Conservation (phyloP, 2,888 invertebrate genomes). For the Monopis laevigella region DNA sequence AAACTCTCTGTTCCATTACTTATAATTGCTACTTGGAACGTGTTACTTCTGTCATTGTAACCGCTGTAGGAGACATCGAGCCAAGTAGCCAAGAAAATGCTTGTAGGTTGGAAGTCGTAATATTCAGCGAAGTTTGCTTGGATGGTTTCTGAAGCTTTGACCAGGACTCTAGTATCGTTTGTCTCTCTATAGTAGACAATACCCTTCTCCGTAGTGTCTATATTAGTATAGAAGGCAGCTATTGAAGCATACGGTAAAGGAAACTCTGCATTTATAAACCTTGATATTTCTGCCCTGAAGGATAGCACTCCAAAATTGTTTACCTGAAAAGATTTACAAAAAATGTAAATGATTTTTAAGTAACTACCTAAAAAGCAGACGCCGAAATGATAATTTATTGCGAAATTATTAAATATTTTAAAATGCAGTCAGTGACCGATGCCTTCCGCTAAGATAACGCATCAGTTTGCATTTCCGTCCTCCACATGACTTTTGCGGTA, state of each 20-base stretch:
- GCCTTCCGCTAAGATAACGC: constrained; percentile 21
- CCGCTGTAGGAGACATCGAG: constrained; percentile 79
- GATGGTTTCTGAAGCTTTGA: constrained; percentile 76
- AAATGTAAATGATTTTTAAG: background rate
- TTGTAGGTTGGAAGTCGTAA: constrained; percentile 76
- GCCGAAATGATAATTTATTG: background rate
- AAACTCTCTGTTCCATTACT: constrained; percentile 84
- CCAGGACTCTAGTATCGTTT: constrained; percentile 65
- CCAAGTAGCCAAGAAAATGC: constrained; percentile 92
- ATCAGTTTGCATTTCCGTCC: constrained; percentile 16
- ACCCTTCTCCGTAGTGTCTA: constrained; percentile 82
- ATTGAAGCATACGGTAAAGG: constrained; percentile 90
- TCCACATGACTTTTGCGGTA: too few species aligned
- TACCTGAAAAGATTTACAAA: constrained; percentile 69
- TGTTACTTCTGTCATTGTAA: constrained; percentile 79
- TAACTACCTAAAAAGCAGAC: background rate
- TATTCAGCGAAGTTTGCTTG: constrained; percentile 78
- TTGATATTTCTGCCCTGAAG: constrained; percentile 87
- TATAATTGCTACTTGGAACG: constrained; percentile 77
- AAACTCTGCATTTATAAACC: constrained; percentile 88
- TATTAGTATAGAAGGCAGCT: constrained; percentile 90
- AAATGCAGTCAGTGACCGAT: constrained; percentile 34
- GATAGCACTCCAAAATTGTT: constrained; percentile 91
- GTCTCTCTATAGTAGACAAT: constrained; percentile 79
- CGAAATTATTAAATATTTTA: constrained; percentile 6